A percentile compares a stretch with the other conserved stretches of the same genome.
phyloP scores from a whole-genome alignment of 2,797 vertebrate genomes.

The Danionella dracula region DNA sequence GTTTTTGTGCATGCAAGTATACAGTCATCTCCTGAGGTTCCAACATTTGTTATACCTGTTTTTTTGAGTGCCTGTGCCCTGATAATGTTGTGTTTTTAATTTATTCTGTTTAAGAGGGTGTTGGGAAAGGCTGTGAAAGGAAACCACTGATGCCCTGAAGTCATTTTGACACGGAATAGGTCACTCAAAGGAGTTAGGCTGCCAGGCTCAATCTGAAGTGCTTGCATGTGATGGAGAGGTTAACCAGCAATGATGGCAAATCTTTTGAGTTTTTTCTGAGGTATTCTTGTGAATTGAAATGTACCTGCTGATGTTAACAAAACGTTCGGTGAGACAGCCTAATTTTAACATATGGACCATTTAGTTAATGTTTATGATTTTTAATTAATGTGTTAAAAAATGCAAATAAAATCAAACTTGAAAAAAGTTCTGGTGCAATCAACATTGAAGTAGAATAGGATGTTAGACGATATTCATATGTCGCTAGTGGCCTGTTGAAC shows the following conservation, averaged over 20 bases:
- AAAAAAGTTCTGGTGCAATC: no score
- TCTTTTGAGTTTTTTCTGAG: no score
- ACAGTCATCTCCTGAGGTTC: conserved; percentile 20
- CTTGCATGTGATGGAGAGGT: conserved; percentile 48
- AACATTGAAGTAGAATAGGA: no score
- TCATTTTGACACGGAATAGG: conserved; percentile 61
- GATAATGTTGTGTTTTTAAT: conserved; percentile 64
- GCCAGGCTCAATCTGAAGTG: conserved; percentile 51
- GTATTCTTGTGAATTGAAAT: no score
- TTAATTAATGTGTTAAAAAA: no score
- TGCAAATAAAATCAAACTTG: no score
- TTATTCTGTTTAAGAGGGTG: conserved; percentile 61
- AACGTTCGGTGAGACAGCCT: no score
- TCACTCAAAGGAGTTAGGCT: conserved; percentile 40
- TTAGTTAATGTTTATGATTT: no score
- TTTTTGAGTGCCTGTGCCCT: conserved; percentile 39
- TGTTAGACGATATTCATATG: no score
- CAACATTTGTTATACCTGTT: conserved; percentile 43
- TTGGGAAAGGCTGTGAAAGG: conserved; percentile 42
- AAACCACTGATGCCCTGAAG: conserved; percentile 51
- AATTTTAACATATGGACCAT: no score
- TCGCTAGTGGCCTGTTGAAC: no score
- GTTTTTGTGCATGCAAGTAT: background rate
- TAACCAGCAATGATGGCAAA: conserved; percentile 38
- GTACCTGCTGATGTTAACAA: no score